phyloP scores from a whole-genome alignment of 64 coral and sea anemone genomes.

The Catalaphyllia jardinei region DNA sequence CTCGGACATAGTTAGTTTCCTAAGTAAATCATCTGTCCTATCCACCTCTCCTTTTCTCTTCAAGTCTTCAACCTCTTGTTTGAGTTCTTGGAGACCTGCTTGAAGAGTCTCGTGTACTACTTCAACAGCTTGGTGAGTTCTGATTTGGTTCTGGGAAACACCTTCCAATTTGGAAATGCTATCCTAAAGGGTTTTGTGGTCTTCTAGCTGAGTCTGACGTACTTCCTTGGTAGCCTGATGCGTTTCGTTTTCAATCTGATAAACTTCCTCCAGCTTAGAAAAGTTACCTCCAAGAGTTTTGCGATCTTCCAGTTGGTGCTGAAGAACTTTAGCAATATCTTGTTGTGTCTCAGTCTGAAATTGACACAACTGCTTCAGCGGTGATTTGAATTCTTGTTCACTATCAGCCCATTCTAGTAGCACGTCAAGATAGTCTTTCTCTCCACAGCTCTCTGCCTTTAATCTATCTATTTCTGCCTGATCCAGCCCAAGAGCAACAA shows the following conservation, averaged over 20 bases:
- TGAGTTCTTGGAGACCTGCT: slow-evolving; percentile 18
- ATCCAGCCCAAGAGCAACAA: slow-evolving; percentile 35
- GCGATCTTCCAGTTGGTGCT: background rate
- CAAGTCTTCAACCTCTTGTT: slow-evolving; percentile 7
- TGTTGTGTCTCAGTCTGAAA: slow-evolving; percentile 18
- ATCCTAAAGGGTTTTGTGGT: slow-evolving; percentile 1
- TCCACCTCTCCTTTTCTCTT: background rate
- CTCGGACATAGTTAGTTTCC: background rate
- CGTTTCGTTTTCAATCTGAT: background rate
- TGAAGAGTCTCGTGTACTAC: background rate
- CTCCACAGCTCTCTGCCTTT: slow-evolving; percentile 29
- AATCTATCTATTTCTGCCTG: slow-evolving; percentile 58
- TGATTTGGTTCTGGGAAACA: background rate
- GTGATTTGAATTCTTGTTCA: slow-evolving; percentile 26
- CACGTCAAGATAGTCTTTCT: slow-evolving; percentile 30
- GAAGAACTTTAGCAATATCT: slow-evolving; percentile 9
- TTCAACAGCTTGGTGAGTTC: slow-evolving; percentile 8
- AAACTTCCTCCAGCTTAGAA: background rate
- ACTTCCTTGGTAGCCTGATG: background rate
- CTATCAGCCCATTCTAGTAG: slow-evolving; percentile 36
- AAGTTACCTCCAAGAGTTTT: slow-evolving; percentile 2
- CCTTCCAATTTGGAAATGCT: slow-evolving; percentile 5
- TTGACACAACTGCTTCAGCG: slow-evolving; percentile 13
- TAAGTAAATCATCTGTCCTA: background rate
- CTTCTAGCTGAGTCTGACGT: background rate